Conservation (phyloP, 1,140 invertebrate species). For the Drosophila baimaii region DNA sequence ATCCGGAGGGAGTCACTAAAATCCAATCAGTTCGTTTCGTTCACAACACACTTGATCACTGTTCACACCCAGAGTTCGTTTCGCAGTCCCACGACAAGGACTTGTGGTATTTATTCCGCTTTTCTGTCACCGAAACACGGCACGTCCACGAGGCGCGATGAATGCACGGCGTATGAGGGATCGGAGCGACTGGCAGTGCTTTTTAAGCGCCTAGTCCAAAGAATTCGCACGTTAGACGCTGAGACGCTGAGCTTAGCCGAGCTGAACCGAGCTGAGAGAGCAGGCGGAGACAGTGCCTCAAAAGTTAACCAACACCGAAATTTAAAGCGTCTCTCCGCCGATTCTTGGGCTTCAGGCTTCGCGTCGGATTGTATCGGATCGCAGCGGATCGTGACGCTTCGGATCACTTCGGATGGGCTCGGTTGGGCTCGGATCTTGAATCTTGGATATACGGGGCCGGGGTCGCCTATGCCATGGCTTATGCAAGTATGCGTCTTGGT, state of each 20-base stretch:
- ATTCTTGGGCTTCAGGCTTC: slow-evolving; percentile 58
- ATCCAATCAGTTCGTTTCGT: slow-evolving; percentile 31
- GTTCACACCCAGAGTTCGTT: slow-evolving; percentile 56
- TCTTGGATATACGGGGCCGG: slow-evolving; percentile 33
- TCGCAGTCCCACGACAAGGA: slow-evolving; percentile 54
- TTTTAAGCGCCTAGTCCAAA: slow-evolving; percentile 79
- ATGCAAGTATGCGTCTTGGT: slow-evolving; percentile 9
- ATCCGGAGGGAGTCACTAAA: slow-evolving; percentile 25
- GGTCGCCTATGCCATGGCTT: slow-evolving; percentile 29
- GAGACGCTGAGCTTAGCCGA: slow-evolving; percentile 24
- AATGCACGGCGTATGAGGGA: slow-evolving; percentile 75
- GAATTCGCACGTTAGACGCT: slow-evolving; percentile 68
- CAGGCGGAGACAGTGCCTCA: slow-evolving; percentile 55
- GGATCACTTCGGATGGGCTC: slow-evolving; percentile 2
- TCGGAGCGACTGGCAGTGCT: slow-evolving; percentile 66
- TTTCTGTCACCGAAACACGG: slow-evolving; percentile 51
- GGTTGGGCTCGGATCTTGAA: slow-evolving; percentile 22
- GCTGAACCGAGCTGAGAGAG: slow-evolving; percentile 52
- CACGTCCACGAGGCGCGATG: slow-evolving; percentile 76
- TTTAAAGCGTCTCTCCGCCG: slow-evolving; percentile 59
- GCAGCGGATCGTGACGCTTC: slow-evolving; percentile 6
- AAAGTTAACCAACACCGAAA: slow-evolving; percentile 60
- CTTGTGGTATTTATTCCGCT: slow-evolving; percentile 18
- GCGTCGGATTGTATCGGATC: slow-evolving; percentile 14
- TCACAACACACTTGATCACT: slow-evolving; percentile 36